These are phyloP conservation scores for Falco rusticolus DNA, from an alignment of 2,797 vertebrate species.

Conservation along the genomic window DNA sequence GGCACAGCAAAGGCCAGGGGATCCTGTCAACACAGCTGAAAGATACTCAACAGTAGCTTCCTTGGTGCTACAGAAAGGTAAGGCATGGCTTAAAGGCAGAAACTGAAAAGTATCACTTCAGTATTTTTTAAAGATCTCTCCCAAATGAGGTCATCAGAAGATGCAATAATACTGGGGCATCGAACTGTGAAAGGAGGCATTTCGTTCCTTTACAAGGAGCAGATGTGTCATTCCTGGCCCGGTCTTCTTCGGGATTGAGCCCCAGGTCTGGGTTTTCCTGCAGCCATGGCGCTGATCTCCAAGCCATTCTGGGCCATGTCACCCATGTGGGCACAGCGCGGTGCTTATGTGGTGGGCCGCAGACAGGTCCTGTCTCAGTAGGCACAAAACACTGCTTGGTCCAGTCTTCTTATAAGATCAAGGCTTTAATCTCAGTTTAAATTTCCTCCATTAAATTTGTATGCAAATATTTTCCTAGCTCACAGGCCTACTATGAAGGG, in stretches of 20 bases:
- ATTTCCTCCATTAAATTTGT: conserved; percentile 16
- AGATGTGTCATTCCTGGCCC: not conserved
- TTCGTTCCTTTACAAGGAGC: not conserved
- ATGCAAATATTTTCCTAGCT: conserved; percentile 35
- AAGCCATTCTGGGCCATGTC: accelerated
- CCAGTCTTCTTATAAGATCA: not conserved
- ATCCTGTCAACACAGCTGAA: conserved; percentile 47
- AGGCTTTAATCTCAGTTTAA: conserved; percentile 24
- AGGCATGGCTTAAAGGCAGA: not conserved
- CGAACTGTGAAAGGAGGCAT: not conserved
- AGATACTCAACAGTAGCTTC: not conserved
- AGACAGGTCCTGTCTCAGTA: not conserved
- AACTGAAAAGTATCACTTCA: not conserved
- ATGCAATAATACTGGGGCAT: not conserved
- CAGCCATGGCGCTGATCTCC: not conserved
- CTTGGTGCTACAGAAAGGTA: not conserved
- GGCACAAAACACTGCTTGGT: not conserved
- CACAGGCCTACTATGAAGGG: not conserved
- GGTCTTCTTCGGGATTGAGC: not conserved
- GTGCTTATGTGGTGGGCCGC: not conserved
- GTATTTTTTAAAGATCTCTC: not conserved
- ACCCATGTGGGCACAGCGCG: accelerated
- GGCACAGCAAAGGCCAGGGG: conserved; percentile 31
- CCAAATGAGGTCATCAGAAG: not conserved
- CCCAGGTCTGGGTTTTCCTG: not conserved